Evolutionary conservation across 1,140 invertebrate genomes (phyloP).

Genomic region (Telenomus remus): DNA sequence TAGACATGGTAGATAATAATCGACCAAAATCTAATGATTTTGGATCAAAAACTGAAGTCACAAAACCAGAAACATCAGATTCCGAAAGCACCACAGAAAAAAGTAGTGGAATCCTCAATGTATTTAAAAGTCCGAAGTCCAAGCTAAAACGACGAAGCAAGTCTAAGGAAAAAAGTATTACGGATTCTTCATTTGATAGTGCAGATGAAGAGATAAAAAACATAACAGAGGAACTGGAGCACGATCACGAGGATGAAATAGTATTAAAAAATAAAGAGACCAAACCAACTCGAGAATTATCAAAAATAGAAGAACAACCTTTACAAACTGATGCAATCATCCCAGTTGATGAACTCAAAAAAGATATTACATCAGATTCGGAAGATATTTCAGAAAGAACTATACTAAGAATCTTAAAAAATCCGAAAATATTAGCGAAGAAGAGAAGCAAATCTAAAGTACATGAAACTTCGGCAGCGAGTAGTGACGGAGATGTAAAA

Average conservation of each 20-base stretch:
- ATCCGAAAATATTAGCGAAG: slow-evolving; percentile 54
- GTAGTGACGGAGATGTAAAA: slow-evolving; percentile 56
- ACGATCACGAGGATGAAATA: neutral
- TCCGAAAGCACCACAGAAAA: slow-evolving; percentile 59
- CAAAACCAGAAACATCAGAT: slow-evolving; percentile 43
- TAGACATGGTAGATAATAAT: neutral
- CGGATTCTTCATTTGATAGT: slow-evolving; percentile 65
- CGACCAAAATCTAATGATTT: slow-evolving; percentile 28
- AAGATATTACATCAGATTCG: slow-evolving; percentile 6
- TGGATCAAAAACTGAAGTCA: slow-evolving; percentile 30
- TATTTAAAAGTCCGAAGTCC: slow-evolving; percentile 68
- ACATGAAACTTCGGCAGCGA: slow-evolving; percentile 57
- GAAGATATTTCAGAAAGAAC: slow-evolving; percentile 54
- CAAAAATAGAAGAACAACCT: slow-evolving; percentile 27
- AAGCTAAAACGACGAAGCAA: slow-evolving; percentile 63
- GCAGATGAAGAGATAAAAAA: slow-evolving; percentile 65
- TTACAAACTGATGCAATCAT: slow-evolving; percentile 3
- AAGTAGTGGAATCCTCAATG: slow-evolving; percentile 64
- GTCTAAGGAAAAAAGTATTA: slow-evolving; percentile 63
- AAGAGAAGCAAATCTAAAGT: slow-evolving; percentile 61
- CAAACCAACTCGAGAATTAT: slow-evolving; percentile 1
- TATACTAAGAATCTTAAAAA: slow-evolving; percentile 68
- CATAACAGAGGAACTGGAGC: slow-evolving; percentile 23
- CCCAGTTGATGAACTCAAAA: slow-evolving; percentile 3
- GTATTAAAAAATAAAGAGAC: neutral